Base-by-base conservation (phyloP, 2,797 vertebrate genomes). In the Brotula barbata region DNA sequence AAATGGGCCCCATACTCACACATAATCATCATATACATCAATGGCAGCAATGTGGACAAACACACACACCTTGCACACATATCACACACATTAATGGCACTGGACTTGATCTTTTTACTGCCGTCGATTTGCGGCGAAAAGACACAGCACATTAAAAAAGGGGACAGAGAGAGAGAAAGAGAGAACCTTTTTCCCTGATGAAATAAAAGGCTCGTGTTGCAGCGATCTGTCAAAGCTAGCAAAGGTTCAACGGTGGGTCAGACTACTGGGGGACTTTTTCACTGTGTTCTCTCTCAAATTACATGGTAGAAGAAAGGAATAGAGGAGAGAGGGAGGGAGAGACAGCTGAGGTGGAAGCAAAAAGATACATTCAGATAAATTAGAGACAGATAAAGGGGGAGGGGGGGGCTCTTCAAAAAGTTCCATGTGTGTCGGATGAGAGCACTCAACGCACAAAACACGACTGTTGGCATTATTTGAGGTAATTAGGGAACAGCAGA, bases 221-320 rank as follows among this genome's bases (percentile, higher is more conserved):
- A 71, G 82, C 45, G 50, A 88, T 88, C 79, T 86, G 82, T 91
- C 83, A 89, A 81, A 80, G 71, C 69, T 53, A 60, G 81, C 49
- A 64, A 78, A 85, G 85, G 88, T 91, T 91, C 90, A 90, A 68
- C 72, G 28, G 51, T 77, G 60, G 89, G 90, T 91, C 89, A 90
- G 73, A 58, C 78, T 71, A 77, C 62, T 3, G 34, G 70, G 72
- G 78, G 65, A 68, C 73, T 77, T 85, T 82, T 78, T 69, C 63
- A 43, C 66, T 44, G 36, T 51, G 60, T 82, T 80, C 55, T 52
- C 42, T 72, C 87, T 89, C 77, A 83, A 79, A 85, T 89, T 80
- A 87, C 81, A 73, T 40, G 57, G 64, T 58, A 31, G 61, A 71
- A 60, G 42, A 77, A 56, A 59, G 50, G 72, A 55, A 68, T 73